A percentile compares a stretch with the other conserved stretches of the same genome.
Conservation (phyloP, 2,113 vertebrate species). For the Chroicocephalus ridibundus region DNA sequence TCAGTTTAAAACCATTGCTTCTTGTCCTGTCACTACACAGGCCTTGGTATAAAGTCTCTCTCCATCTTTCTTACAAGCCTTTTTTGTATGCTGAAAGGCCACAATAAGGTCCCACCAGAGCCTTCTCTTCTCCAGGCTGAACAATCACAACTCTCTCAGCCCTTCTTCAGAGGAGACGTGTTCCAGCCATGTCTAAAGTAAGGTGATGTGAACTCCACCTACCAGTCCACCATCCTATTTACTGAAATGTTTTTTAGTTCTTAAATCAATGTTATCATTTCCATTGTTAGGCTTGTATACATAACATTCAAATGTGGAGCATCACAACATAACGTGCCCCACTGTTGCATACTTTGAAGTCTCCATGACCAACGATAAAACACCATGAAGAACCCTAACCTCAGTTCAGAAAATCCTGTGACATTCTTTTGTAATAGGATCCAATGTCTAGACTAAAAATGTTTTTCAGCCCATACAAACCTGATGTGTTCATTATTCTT, state of each 20-base stretch:
- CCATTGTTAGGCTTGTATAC: not conserved
- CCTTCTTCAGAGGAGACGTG: not conserved
- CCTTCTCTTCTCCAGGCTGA: not conserved
- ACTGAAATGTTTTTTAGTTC: not conserved
- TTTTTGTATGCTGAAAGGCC: not conserved
- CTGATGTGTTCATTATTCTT: not conserved
- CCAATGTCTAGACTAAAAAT: not conserved
- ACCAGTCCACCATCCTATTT: not conserved
- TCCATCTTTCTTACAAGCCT: not conserved
- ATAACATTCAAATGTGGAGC: not conserved
- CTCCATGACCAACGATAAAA: not conserved
- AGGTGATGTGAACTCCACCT: not conserved
- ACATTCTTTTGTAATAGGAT: not conserved
- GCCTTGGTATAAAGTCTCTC: not conserved
- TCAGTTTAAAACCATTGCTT: not conserved
- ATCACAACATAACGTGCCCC: not conserved
- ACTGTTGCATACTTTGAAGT: not conserved
- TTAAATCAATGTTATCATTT: not conserved
- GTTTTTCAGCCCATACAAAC: not conserved
- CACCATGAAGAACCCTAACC: not conserved
- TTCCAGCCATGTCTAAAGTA: not conserved
- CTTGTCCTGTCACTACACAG: not conserved
- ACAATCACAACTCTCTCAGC: not conserved
- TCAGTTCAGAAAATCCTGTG: not conserved
- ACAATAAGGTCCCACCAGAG: not conserved